Evolutionary conservation across 2,113 vertebrate species (phyloP).

Genomic region (Pleuronectes platessa): DNA sequence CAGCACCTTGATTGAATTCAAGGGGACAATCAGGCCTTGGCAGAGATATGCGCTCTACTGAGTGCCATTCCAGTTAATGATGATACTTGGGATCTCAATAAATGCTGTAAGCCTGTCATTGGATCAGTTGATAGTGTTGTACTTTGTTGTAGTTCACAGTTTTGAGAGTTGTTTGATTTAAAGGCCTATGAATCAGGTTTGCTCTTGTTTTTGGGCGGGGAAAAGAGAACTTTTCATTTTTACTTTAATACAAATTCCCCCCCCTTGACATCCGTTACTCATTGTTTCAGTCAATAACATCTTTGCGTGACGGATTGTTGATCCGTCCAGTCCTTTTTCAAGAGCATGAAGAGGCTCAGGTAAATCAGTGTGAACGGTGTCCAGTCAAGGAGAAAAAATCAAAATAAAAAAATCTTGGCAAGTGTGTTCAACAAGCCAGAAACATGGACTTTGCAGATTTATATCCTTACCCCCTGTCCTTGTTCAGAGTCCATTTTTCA

Average conservation of each 20-base stretch:
- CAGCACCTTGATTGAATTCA: too few relatives aligned
- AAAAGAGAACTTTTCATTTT: neutral
- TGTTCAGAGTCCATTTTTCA: conserved; percentile 49
- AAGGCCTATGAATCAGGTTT: neutral
- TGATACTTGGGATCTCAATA: neutral
- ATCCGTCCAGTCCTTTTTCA: conserved; percentile 36
- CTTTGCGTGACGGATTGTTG: conserved; percentile 7
- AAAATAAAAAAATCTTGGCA: conserved; percentile 35
- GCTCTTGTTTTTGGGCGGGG: neutral
- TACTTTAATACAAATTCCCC: neutral
- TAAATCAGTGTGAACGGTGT: conserved; percentile 36
- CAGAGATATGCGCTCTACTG: too few relatives aligned
- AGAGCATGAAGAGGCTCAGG: conserved; percentile 6
- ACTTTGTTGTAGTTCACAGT: neutral
- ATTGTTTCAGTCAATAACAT: conserved; percentile 22
- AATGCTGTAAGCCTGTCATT: neutral
- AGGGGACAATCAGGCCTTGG: too few relatives aligned
- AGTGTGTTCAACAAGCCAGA: conserved; percentile 59
- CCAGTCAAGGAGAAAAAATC: conserved; percentile 36
- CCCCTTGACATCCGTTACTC: neutral
- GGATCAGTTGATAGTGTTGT: neutral
- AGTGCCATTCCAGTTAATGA: neutral
- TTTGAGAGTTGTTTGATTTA: neutral
- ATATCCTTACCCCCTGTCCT: conserved; percentile 48
- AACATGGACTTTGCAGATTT: conserved; percentile 61